These are phyloP conservation scores for Phoxinus phoxinus DNA, from an alignment of 2,113 vertebrate genomes.

Conservation along the genomic window DNA sequence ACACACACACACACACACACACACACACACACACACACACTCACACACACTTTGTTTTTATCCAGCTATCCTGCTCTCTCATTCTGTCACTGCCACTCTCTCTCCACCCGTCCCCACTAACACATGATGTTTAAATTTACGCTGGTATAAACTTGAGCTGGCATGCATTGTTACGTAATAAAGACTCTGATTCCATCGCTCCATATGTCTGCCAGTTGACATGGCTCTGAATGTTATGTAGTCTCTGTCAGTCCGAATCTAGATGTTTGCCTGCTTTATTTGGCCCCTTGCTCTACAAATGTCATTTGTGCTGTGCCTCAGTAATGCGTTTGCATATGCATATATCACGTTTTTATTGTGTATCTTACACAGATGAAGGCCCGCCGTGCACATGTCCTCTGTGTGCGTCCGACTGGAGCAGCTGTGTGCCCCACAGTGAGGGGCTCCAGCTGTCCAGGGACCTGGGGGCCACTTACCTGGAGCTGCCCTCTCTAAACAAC, in stretches of 20 bases:
- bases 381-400: slow-evolving; percentile 91
- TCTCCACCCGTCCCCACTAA: background rate
- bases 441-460: slow-evolving; percentile 93
- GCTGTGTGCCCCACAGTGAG: slow-evolving; percentile 88
- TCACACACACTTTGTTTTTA: background rate
- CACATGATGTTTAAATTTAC: slow-evolving; percentile 33
- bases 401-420: slow-evolving; percentile 91
- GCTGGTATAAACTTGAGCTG: slow-evolving; percentile 38
- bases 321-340: slow-evolving; percentile 4
- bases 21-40: background rate
- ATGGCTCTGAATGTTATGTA: slow-evolving; percentile 11
- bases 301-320: slow-evolving; percentile 35
- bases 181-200: background rate
- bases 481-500: slow-evolving; percentile 89
- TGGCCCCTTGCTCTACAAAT: slow-evolving; percentile 18
- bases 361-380: slow-evolving; percentile 77
- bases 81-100: slow-evolving; percentile 16
- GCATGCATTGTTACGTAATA: slow-evolving; percentile 39
- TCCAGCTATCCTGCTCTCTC: background rate
- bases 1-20: too few species aligned
- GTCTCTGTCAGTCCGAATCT: background rate
- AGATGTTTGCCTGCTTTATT: slow-evolving; percentile 16
- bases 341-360: slow-evolving; percentile 46
- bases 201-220: slow-evolving; percentile 32
- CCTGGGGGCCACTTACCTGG: slow-evolving; percentile 91